phyloP scores from a whole-genome alignment of 2,113 vertebrate genomes.

The Coregonus clupeaformis region DNA sequence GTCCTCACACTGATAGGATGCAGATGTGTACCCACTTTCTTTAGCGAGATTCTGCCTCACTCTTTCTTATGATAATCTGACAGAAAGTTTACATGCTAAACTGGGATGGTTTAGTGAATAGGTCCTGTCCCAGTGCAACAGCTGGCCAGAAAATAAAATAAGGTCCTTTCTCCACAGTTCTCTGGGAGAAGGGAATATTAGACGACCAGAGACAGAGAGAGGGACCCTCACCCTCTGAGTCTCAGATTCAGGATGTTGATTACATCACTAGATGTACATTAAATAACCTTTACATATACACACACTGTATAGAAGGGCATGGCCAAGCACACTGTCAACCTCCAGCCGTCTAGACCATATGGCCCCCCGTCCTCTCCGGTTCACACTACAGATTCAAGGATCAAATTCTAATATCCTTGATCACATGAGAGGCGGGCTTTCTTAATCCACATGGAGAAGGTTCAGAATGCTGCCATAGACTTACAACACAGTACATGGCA shows the following conservation, averaged over 20 bases:
- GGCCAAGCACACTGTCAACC: neutral
- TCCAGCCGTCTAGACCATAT: conserved; percentile 19
- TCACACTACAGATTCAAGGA: conserved; percentile 37
- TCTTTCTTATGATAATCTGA: conserved; percentile 34
- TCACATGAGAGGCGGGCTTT: conserved; percentile 47
- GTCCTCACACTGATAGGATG: conserved; percentile 14
- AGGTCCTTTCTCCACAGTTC: conserved; percentile 2
- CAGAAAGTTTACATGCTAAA: conserved; percentile 51
- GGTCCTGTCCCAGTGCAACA: conserved; percentile 29
- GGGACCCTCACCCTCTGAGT: neutral
- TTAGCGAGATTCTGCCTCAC: conserved; percentile 11
- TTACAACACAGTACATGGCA: neutral
- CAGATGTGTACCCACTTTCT: conserved; percentile 1
- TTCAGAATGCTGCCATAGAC: neutral
- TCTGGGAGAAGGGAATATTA: conserved; percentile 7
- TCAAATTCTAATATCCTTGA: conserved; percentile 45
- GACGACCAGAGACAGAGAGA: neutral
- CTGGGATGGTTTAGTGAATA: conserved; percentile 32
- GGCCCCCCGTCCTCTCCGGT: conserved; percentile 17
- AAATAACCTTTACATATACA: neutral
- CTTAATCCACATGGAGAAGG: conserved; percentile 36
- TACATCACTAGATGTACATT: neutral
- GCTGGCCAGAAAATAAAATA: conserved; percentile 38
- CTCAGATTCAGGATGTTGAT: neutral
- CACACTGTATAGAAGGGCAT: neutral